These are phyloP conservation scores for Teleogryllus oceanicus DNA, from an alignment of 2,888 invertebrate species.

Conservation along the genomic window DNA sequence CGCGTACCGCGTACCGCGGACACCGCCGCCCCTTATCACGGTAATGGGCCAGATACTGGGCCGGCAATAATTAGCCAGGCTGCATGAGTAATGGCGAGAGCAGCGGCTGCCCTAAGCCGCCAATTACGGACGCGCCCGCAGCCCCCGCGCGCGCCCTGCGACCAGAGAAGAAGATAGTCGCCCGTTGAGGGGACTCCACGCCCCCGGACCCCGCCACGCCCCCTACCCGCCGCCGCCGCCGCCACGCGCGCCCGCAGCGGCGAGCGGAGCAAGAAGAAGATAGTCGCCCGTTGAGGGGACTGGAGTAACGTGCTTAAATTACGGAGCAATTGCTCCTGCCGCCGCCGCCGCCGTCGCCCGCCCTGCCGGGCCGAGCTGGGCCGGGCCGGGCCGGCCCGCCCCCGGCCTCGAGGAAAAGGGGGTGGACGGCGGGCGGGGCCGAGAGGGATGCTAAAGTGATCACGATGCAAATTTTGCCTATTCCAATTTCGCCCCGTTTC, in stretches of 20 bases:
- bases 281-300: constrained; percentile 18
- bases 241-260: neutral
- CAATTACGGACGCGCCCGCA: constrained; percentile 18
- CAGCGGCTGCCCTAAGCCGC: neutral
- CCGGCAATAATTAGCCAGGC: constrained; percentile 23
- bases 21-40: constrained; percentile 24
- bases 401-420: neutral
- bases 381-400: neutral
- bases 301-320: constrained; percentile 6
- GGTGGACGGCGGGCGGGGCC: neutral
- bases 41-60: constrained; percentile 25
- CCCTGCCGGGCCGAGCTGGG: neutral
- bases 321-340: constrained; percentile 6
- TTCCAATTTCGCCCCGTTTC: constrained; percentile 11
- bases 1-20: too few relatives aligned
- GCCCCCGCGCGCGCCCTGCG: neutral
- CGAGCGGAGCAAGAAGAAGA: constrained; percentile 8
- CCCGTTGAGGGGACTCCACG: too few relatives aligned
- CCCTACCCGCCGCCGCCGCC: neutral
- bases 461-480: constrained; percentile 18
- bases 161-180: too few relatives aligned
- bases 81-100: constrained; percentile 25
- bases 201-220: neutral
- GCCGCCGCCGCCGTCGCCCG: neutral
- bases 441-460: neutral